Conservation (phyloP, 1,140 invertebrate genomes). For the Tetramorium alpestre region DNA sequence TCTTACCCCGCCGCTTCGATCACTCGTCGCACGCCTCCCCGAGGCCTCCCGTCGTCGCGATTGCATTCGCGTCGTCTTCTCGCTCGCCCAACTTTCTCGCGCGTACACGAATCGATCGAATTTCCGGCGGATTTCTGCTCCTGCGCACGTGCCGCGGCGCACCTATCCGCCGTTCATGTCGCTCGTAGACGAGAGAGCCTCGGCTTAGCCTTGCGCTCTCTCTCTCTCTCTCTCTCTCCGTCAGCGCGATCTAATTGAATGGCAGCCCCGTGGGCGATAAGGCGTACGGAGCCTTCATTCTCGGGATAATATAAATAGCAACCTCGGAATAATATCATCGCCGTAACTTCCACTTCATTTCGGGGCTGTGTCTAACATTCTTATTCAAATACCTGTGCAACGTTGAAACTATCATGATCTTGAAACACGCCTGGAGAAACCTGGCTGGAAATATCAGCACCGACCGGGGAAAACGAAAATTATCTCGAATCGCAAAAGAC, state of each 20-base stretch:
- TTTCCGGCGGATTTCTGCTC: conserved; percentile 70
- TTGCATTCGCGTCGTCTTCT: conserved; percentile 54
- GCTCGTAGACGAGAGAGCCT: conserved; percentile 22
- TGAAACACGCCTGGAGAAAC: no score
- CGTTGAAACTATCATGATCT: background rate
- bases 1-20: conserved; percentile 36
- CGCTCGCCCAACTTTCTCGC: conserved; percentile 68
- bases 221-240: background rate
- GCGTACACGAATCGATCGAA: conserved; percentile 75
- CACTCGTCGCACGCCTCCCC: conserved; percentile 32
- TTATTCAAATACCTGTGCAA: background rate
- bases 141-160: conserved; percentile 75
- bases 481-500: background rate
- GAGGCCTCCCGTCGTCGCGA: conserved; percentile 3
- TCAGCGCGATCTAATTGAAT: conserved; percentile 28
- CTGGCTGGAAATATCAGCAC: background rate
- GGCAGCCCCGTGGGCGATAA: conserved; percentile 22
- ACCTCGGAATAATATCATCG: conserved; percentile 3
- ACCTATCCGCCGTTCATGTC: conserved; percentile 68
- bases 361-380: background rate
- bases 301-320: conserved; percentile 31
- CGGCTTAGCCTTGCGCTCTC: conserved; percentile 46
- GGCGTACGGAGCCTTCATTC: conserved; percentile 33
- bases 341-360: background rate
- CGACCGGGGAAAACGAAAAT: background rate